phyloP scores from a whole-genome alignment of 2,888 invertebrate species.

The Fragum whitleyi region DNA sequence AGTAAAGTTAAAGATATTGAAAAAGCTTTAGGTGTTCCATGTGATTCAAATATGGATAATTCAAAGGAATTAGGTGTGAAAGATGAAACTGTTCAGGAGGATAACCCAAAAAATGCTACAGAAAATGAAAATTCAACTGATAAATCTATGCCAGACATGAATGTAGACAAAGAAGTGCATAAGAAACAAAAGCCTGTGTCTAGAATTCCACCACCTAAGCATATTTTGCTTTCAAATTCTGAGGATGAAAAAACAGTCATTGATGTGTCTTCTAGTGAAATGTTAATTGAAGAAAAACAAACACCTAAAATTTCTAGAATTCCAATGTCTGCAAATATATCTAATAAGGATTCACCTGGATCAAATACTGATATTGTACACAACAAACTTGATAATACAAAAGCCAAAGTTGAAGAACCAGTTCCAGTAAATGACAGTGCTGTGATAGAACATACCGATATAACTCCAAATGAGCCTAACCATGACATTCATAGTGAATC shows the following conservation, averaged over 20 bases:
- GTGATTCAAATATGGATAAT: not conserved
- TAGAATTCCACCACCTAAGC: slow-evolving; percentile 43
- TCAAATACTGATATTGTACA: not conserved
- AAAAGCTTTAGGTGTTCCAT: not conserved
- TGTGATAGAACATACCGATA: slow-evolving; percentile 26
- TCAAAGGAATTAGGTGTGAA: not conserved
- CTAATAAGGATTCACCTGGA: slow-evolving; percentile 1
- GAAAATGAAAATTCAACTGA: not conserved
- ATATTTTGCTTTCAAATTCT: slow-evolving; percentile 13
- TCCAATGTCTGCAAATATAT: slow-evolving; percentile 34
- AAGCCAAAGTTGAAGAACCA: not conserved
- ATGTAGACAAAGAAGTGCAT: slow-evolving; percentile 15
- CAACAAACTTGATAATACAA: not conserved
- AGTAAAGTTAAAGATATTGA: not conserved
- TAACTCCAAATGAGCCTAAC: not conserved
- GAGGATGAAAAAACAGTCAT: not conserved
- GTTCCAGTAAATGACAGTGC: slow-evolving; percentile 8
- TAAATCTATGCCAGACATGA: not conserved
- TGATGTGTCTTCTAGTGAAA: not conserved
- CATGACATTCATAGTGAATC: not conserved
- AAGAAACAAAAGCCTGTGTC: slow-evolving; percentile 38
- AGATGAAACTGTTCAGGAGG: not conserved
- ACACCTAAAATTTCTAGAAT: slow-evolving; percentile 33
- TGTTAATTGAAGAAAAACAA: not conserved
- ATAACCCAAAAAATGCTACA: not conserved